phyloP scores from a whole-genome alignment of 1,140 invertebrate species.

The Triops longicaudatus region DNA sequence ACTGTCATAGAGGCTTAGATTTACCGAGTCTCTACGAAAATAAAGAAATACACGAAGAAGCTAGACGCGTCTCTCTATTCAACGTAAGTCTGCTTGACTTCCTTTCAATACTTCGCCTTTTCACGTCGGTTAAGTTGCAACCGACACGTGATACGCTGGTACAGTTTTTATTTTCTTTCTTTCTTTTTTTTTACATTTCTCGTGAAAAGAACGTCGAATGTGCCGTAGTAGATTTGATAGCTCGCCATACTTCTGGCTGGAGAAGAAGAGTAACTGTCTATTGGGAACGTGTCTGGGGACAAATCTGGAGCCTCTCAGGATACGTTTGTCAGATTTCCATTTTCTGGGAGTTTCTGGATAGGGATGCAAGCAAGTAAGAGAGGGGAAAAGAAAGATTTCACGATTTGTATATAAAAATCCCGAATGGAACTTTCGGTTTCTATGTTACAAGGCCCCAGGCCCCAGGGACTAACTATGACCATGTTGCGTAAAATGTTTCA shows the following conservation, averaged over 20 bases:
- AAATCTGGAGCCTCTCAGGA: background rate
- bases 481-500: constrained; percentile 15
- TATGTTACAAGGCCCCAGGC: background rate
- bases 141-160: no score
- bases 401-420: background rate
- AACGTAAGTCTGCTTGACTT: no score
- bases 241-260: background rate
- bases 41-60: no score
- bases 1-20: no score
- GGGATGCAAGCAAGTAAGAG: background rate
- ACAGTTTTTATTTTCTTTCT: no score
- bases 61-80: no score
- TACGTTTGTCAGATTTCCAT: background rate
- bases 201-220: background rate
- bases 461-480: background rate
- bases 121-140: no score
- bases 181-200: no score
- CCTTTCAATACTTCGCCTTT: no score
- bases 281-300: background rate
- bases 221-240: background rate
- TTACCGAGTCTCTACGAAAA: no score
- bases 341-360: background rate
- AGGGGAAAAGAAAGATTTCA: background rate
- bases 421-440: background rate
- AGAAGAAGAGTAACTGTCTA: background rate